Percentiles rank a stretch among this genome's conserved stretches.
phyloP scores from a whole-genome alignment of 2,888 invertebrate genomes.

The Troides aeacus region DNA sequence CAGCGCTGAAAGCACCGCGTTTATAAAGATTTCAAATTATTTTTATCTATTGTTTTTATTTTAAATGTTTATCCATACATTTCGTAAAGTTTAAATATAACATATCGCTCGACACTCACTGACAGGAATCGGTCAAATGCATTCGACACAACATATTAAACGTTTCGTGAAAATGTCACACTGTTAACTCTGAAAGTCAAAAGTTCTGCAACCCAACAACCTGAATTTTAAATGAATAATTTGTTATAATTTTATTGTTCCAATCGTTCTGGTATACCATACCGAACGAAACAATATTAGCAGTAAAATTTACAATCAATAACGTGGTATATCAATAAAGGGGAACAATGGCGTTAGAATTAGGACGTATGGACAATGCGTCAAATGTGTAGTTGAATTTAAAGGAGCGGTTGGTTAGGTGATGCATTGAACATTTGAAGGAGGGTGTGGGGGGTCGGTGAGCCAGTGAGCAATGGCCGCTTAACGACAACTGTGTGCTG shows the following conservation, averaged over 20 bases:
- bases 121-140: conserved; percentile 7
- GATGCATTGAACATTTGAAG: conserved; percentile 61
- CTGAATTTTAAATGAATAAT: conserved; percentile 16
- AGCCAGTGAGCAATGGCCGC: conserved; percentile 77
- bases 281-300: conserved; percentile 51
- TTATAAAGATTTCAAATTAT: neutral
- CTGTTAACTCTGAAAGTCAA: conserved; percentile 25
- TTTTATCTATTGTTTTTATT: conserved; percentile 2
- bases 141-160: conserved; percentile 12
- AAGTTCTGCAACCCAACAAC: conserved; percentile 21
- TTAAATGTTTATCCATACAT: neutral
- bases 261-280: conserved; percentile 39
- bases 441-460: conserved; percentile 63
- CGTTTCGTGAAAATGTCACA: conserved; percentile 16
- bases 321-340: conserved; percentile 55
- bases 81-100: conserved; percentile 7
- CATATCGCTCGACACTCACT: neutral
- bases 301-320: conserved; percentile 68
- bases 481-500: conserved; percentile 72
- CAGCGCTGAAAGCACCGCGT: neutral
- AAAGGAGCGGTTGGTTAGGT: conserved; percentile 40
- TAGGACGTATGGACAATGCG: conserved; percentile 69
- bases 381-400: conserved; percentile 61
- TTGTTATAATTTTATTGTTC: conserved; percentile 20
- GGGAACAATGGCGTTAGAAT: conserved; percentile 69